Percentiles rank a stretch among this genome's conserved stretches.
Conservation (phyloP, 2,888 invertebrate species). For the Andrena praecox region DNA sequence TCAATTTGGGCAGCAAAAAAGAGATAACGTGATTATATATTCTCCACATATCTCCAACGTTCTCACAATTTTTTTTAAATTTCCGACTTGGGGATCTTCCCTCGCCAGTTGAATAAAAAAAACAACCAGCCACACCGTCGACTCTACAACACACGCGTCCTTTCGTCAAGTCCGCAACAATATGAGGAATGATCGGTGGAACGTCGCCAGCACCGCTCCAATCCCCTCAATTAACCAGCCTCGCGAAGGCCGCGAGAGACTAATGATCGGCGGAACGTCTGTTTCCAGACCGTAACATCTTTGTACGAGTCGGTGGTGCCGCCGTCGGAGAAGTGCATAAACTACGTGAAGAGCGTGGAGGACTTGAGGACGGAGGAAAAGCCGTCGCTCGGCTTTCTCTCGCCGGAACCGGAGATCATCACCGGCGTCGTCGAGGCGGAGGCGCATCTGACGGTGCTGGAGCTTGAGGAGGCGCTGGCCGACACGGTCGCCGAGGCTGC, state of each 20-base stretch:
- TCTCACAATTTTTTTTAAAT: too few species aligned
- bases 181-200: too few species aligned
- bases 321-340: slow-evolving; percentile 82
- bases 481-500: slow-evolving; percentile 58
- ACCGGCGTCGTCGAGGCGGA: slow-evolving; percentile 60
- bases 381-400: slow-evolving; percentile 19
- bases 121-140: too few species aligned
- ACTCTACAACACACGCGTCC: too few species aligned
- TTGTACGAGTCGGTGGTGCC: slow-evolving; percentile 79
- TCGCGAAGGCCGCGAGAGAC: not conserved
- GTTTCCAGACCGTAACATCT: slow-evolving; percentile 68
- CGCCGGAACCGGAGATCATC: slow-evolving; percentile 67
- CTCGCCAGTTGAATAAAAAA: too few species aligned
- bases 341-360: slow-evolving; percentile 81
- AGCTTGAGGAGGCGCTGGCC: slow-evolving; percentile 57
- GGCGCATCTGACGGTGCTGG: slow-evolving; percentile 56
- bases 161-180: too few species aligned
- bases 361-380: slow-evolving; percentile 70
- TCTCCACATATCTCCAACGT: too few species aligned
- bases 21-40: too few species aligned
- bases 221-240: not conserved
- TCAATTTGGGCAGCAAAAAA: too few species aligned
- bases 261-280: slow-evolving; percentile 11
- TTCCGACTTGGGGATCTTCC: too few species aligned
- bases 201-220: not conserved